Evolutionary conservation across 2,888 invertebrate species (phyloP).

Genomic region (Nudaria mundana): DNA sequence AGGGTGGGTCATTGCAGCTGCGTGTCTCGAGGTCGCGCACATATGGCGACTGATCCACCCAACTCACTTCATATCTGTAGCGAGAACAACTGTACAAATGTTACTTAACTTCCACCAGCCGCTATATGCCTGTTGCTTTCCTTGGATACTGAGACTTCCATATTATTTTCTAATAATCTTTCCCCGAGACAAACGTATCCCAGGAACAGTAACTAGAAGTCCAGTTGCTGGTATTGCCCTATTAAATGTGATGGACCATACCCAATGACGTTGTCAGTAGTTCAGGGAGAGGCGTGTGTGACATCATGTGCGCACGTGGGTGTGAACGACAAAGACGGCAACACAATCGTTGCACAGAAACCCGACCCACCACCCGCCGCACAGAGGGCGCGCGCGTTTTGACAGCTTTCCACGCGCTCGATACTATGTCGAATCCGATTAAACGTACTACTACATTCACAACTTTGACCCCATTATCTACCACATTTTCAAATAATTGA

Average conservation of each 20-base stretch:
- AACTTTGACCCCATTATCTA: too few relatives aligned
- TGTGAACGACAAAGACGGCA: slow-evolving; percentile 57
- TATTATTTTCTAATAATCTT: too few relatives aligned
- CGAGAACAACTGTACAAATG: slow-evolving; percentile 3
- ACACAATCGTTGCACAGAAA: slow-evolving; percentile 34
- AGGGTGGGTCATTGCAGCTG: slow-evolving; percentile 53
- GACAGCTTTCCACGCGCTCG: slow-evolving; percentile 71
- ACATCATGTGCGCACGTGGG: slow-evolving; percentile 76
- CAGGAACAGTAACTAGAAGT: too few relatives aligned
- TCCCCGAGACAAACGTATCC: too few relatives aligned
- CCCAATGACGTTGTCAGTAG: slow-evolving; percentile 58
- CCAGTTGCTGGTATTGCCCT: too few relatives aligned
- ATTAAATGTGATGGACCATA: too few relatives aligned
- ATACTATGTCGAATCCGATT: slow-evolving; percentile 73
- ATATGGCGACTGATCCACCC: slow-evolving; percentile 47
- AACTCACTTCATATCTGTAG: slow-evolving; percentile 8
- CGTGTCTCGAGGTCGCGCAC: slow-evolving; percentile 43
- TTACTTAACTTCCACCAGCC: slow-evolving; percentile 5
- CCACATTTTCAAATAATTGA: too few relatives aligned
- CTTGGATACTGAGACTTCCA: background rate
- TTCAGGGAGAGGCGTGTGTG: slow-evolving; percentile 48
- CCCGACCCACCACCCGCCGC: slow-evolving; percentile 35
- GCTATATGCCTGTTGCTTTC: too few relatives aligned
- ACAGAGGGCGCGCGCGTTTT: slow-evolving; percentile 65
- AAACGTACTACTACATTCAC: too few relatives aligned